These are phyloP conservation scores for Pseudochirops corinnae DNA, from an alignment of 2,797 vertebrate genomes.

Conservation along the genomic window DNA sequence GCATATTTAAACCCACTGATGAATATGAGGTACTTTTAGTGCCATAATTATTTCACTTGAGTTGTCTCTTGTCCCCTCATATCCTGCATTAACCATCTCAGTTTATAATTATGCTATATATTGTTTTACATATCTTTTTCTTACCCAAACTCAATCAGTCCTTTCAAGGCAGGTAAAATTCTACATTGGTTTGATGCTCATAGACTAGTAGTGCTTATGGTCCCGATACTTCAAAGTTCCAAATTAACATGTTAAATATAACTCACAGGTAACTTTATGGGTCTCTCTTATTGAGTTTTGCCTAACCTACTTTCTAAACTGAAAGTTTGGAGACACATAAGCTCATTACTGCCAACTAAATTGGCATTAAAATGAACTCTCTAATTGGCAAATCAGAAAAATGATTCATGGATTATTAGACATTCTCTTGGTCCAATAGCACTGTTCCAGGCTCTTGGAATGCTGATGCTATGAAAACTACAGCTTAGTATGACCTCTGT, in stretches of 20 bases:
- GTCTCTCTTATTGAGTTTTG: background rate
- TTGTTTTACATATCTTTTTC: constrained; percentile 19
- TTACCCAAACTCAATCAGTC: background rate
- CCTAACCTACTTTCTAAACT: background rate
- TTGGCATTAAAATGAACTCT: background rate
- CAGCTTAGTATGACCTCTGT: background rate
- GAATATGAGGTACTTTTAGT: background rate
- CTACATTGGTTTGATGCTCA: background rate
- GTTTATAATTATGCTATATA: background rate
- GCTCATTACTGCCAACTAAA: background rate
- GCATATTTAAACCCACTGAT: background rate
- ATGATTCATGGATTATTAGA: background rate
- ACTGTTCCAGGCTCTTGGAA: background rate
- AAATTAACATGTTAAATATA: background rate
- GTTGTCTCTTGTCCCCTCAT: background rate
- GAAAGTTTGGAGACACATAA: background rate
- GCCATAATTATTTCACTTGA: background rate
- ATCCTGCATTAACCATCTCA: background rate
- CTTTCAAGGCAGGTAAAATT: background rate
- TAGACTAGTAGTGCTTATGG: background rate
- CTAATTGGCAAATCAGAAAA: background rate
- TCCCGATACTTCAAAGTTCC: background rate
- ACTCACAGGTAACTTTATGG: background rate
- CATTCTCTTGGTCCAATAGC: background rate
- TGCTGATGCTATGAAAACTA: background rate